phyloP scores from a whole-genome alignment of 2,113 vertebrate species.

The Dasyurus viverrinus region DNA sequence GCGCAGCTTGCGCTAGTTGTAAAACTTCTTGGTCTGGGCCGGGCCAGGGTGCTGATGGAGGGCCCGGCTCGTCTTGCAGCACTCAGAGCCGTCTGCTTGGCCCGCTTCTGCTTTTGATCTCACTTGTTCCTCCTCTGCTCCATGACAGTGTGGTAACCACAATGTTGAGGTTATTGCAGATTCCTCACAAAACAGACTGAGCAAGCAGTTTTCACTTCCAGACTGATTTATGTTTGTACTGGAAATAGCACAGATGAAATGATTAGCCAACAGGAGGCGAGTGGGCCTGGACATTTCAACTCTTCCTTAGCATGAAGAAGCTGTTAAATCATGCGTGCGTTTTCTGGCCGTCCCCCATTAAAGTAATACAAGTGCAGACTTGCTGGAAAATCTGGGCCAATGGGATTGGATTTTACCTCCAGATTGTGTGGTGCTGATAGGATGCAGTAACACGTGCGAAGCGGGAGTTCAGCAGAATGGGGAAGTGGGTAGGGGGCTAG shows the following conservation, averaged over 20 bases:
- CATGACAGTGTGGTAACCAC: neutral
- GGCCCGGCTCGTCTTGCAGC: neutral
- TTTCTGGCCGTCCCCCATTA: conserved; percentile 10
- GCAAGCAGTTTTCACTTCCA: conserved; percentile 68
- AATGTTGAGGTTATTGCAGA: conserved; percentile 16
- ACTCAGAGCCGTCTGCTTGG: neutral
- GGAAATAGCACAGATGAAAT: conserved; percentile 62
- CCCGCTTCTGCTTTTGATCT: neutral
- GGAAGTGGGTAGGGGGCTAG: neutral
- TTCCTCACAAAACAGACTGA: conserved; percentile 67
- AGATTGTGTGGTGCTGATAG: conserved; percentile 5
- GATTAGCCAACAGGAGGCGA: conserved; percentile 55
- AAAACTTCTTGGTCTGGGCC: neutral
- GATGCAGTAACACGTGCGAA: neutral
- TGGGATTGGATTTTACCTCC: conserved; percentile 20
- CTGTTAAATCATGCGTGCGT: neutral
- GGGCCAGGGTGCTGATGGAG: neutral
- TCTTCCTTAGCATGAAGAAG: neutral
- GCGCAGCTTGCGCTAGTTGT: neutral
- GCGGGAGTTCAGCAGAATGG: neutral
- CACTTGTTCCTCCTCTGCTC: neutral
- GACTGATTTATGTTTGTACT: conserved; percentile 65
- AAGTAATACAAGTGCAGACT: conserved; percentile 3
- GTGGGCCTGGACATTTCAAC: conserved; percentile 11
- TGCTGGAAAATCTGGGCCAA: conserved; percentile 26